These are phyloP conservation scores for Glaucopsyche alexis DNA, from an alignment of 2,888 invertebrate genomes.

Conservation along the genomic window DNA sequence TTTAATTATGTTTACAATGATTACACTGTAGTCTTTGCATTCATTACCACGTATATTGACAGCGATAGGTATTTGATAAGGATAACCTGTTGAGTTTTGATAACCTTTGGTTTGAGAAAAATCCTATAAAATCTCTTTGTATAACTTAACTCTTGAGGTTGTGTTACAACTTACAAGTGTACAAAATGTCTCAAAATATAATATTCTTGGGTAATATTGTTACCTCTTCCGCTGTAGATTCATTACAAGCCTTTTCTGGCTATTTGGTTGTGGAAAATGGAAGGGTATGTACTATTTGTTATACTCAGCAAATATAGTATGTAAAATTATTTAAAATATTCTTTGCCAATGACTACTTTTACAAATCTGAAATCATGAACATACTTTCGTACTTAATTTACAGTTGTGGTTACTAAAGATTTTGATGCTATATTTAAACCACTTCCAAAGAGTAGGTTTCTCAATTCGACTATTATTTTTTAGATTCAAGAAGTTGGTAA, in stretches of 20 bases:
- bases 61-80: not conserved
- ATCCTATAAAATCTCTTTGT: not conserved
- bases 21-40: no score
- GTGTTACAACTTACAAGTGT: not conserved
- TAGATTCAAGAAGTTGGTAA: slow-evolving; percentile 47
- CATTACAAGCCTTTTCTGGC: slow-evolving; percentile 65
- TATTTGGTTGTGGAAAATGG: slow-evolving; percentile 80
- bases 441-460: no score
- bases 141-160: not conserved
- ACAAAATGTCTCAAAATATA: slow-evolving; percentile 49
- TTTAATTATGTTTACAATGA: no score
- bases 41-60: no score
- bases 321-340: no score
- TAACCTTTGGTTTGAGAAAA: not conserved
- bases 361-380: no score
- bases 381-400: no score
- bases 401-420: no score
- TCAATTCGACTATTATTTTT: no score
- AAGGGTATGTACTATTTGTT: slow-evolving; percentile 65
- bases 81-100: slow-evolving; percentile 8
- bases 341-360: not conserved
- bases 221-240: slow-evolving; percentile 49
- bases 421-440: no score
- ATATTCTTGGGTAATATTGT: slow-evolving; percentile 58
- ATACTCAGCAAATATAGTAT: not conserved